Percentiles rank a stretch among this genome's conserved stretches.
Conservation (phyloP, 92 coral and sea anemone species). For the Porites divaricata region DNA sequence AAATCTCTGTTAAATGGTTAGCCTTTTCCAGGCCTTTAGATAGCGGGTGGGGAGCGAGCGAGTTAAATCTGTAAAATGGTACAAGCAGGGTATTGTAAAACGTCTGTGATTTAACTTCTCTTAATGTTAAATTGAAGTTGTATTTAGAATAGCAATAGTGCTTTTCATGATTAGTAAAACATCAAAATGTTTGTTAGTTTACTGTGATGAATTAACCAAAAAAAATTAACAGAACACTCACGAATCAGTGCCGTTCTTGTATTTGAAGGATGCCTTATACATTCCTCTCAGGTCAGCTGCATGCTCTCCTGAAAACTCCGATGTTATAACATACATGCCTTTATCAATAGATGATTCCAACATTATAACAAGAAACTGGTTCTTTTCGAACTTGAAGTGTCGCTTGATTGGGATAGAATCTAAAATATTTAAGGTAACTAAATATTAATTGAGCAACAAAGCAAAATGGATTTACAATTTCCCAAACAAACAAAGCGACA, state of each 20-base stretch:
- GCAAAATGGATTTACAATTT: too few relatives aligned
- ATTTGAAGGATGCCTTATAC: slow-evolving; percentile 72
- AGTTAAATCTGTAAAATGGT: too few relatives aligned
- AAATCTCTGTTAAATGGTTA: too few relatives aligned
- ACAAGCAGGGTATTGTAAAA: too few relatives aligned
- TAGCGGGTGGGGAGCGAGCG: too few relatives aligned
- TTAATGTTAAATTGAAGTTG: too few relatives aligned
- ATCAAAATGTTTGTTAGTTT: not conserved
- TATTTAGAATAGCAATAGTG: too few relatives aligned
- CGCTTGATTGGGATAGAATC: slow-evolving; percentile 37
- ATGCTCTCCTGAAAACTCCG: slow-evolving; percentile 65
- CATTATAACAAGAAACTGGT: slow-evolving; percentile 80
- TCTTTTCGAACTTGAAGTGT: slow-evolving; percentile 67
- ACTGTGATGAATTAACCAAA: not conserved
- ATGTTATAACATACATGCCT: slow-evolving; percentile 53
- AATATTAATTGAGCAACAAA: not conserved
- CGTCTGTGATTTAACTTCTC: too few relatives aligned
- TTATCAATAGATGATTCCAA: slow-evolving; percentile 46
- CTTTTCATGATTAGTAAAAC: too few relatives aligned
- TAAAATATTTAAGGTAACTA: not conserved
- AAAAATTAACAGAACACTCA: slow-evolving; percentile 19
- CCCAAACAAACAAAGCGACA: too few relatives aligned
- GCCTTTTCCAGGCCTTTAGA: too few relatives aligned
- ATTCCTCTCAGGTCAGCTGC: slow-evolving; percentile 62
- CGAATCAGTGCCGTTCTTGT: slow-evolving; percentile 62